Conservation (phyloP, 1,140 invertebrate genomes). For the Lucilia cuprina region DNA sequence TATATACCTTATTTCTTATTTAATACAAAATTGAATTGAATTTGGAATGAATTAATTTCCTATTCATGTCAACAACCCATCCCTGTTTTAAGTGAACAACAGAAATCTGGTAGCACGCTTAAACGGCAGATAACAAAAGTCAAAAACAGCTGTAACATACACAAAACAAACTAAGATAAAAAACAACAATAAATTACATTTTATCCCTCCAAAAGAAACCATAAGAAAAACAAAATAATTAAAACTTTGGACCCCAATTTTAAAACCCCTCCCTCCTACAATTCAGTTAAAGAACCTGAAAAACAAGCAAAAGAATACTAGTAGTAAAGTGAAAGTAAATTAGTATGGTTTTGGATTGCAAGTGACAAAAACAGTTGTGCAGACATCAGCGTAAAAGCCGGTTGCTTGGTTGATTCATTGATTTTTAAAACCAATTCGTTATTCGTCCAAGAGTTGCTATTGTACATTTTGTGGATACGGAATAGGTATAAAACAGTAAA, state of each 20-base stretch:
- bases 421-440: too few species aligned
- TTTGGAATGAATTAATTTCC: too few species aligned
- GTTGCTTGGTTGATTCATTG: background rate
- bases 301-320: background rate
- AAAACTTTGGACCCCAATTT: background rate
- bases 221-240: background rate
- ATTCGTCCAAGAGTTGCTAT: too few species aligned
- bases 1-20: too few species aligned
- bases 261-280: background rate
- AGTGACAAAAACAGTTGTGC: background rate
- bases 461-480: too few species aligned
- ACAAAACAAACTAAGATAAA: background rate
- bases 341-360: background rate
- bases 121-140: too few species aligned
- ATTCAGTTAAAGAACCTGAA: background rate
- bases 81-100: too few species aligned
- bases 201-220: background rate
- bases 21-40: too few species aligned
- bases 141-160: too few species aligned
- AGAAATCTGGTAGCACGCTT: too few species aligned
- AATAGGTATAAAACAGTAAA: background rate
- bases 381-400: background rate
- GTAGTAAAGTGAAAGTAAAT: background rate
- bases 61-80: too few species aligned
- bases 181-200: background rate